phyloP scores from a whole-genome alignment of 2,888 invertebrate genomes.

The Cerastoderma edule region DNA sequence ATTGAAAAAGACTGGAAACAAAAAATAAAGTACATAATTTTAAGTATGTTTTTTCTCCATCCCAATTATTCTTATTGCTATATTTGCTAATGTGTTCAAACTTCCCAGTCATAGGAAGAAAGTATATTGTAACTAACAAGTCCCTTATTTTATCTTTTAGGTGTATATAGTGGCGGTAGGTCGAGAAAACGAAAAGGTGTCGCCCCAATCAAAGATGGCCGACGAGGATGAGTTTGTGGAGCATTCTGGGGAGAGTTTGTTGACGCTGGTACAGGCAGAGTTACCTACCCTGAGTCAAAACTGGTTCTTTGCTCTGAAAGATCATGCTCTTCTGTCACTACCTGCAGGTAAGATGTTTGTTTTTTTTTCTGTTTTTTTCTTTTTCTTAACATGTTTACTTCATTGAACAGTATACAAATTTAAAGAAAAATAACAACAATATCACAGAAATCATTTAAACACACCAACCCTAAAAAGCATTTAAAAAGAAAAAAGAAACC shows the following conservation, averaged over 20 bases:
- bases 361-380: too few relatives aligned
- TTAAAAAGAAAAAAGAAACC: too few relatives aligned
- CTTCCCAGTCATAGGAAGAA: background rate
- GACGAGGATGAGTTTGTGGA: conserved; percentile 88
- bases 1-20: too few relatives aligned
- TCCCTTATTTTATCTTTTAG: conserved; percentile 81
- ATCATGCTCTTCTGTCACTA: conserved; percentile 96
- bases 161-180: conserved; percentile 97
- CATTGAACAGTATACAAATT: too few relatives aligned
- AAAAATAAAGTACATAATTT: too few relatives aligned
- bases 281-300: conserved; percentile 94
- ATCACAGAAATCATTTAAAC: too few relatives aligned
- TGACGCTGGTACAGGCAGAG: conserved; percentile 97
- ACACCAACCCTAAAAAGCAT: too few relatives aligned
- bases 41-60: background rate
- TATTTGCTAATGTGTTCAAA: background rate
- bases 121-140: background rate
- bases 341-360: conserved; percentile 86
- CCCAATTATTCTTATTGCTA: background rate
- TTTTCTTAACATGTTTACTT: too few relatives aligned
- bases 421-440: too few relatives aligned
- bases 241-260: conserved; percentile 85
- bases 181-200: conserved; percentile 75
- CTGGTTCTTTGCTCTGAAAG: conserved; percentile 97
- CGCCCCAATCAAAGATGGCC: conserved; percentile 55